These are phyloP conservation scores for Acridotheres tristis DNA, from an alignment of 2,797 vertebrate genomes.

Conservation along the genomic window DNA sequence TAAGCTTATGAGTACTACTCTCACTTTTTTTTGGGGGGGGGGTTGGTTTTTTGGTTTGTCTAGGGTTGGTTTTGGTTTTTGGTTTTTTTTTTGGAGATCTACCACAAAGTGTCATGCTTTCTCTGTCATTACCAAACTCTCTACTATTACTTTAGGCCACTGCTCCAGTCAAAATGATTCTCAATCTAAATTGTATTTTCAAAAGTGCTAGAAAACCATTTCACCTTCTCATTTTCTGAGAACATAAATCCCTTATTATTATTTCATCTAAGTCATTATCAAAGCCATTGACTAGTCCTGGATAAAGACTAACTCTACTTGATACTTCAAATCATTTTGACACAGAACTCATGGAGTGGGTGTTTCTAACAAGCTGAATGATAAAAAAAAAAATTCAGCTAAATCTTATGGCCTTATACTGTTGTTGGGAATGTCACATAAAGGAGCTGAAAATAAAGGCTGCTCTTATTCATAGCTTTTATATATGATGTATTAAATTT, in stretches of 20 bases:
- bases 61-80: not conserved
- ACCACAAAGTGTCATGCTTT: not conserved
- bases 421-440: not conserved
- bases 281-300: not conserved
- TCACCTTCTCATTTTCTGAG: not conserved
- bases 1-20: not conserved
- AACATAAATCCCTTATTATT: not conserved
- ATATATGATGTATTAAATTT: not conserved
- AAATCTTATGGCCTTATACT: not conserved
- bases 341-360: not conserved
- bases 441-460: not conserved
- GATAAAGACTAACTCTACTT: not conserved
- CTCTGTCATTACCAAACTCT: not conserved
- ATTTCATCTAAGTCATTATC: not conserved
- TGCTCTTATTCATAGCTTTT: not conserved
- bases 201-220: not conserved
- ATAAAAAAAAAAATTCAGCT: not conserved
- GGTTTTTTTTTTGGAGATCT: not conserved
- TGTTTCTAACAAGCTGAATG: accelerated
- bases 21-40: not conserved
- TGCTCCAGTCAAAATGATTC: not conserved
- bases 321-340: not conserved
- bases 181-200: not conserved
- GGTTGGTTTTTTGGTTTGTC: not conserved
- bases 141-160: not conserved